Evolutionary conservation across 2,113 vertebrate genomes (phyloP), one percentile per base, ranked within the genome.

Genomic region (Suncus etruscus): DNA sequence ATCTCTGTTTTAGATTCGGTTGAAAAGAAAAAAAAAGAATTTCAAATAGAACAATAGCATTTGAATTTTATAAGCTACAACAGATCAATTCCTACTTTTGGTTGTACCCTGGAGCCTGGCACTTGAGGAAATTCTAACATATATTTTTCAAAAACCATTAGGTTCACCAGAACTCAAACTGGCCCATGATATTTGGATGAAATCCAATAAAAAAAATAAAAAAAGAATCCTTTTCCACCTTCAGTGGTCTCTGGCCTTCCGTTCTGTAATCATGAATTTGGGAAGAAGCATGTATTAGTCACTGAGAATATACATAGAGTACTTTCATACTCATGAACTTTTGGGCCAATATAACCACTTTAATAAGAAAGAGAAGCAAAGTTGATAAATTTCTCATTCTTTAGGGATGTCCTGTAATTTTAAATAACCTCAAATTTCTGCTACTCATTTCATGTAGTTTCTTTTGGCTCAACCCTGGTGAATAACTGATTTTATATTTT

Each of bases 101-200:
- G 93, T 95, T 96, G 93, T 92, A 70, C 69, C 77, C 93, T 70
- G 81, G 91, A 92, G 89, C 77, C 73, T 94, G 94, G 95, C 78
- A 72, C 61, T 50, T 27, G 58, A 45, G 77, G 2, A 3, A 20
- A 18, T 72, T 94, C 77, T 92, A 93, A 91, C 68, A 92, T 92
- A 94, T 91, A 95, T 74, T 95, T 96, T 95, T 95, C 81, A 94
- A 95, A 96, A 96, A 89, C 84, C 89, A 91, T 95, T 92, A 96
- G 70, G 31, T 31, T 95, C 78, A 86, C 87, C 74, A 86, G 65
- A 92, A 95, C 74, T 84, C 63, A 92, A 84, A 51, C 83, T 86
- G 86, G 86, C 80, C 58, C n/a, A 14, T 89, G 91, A 58, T 58
- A 14, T 88, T 89, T 93, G 93, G 89, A 70, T 75, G n/a, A 4